phyloP scores from a whole-genome alignment of 2,113 vertebrate species.

The Helogale parvula region DNA sequence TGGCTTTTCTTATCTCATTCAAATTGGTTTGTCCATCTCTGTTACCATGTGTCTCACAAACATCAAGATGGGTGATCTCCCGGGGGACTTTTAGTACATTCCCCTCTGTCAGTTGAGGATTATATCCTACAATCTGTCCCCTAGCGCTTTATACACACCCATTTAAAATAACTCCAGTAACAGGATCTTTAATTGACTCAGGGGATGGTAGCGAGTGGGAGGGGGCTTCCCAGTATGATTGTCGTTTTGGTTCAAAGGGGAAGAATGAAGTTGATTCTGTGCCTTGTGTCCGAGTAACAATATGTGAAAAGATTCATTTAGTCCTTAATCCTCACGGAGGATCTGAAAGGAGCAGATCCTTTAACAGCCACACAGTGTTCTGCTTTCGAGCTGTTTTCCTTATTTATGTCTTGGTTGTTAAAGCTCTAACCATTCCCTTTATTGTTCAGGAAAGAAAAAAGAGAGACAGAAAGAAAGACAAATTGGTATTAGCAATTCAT shows the following conservation, averaged over 20 bases:
- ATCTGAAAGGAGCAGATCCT: conserved; percentile 73
- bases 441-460: conserved; percentile 60
- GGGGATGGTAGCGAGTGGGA: background rate
- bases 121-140: conserved; percentile 77
- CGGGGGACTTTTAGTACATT: conserved; percentile 62
- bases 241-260: conserved; percentile 80
- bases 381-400: conserved; percentile 75
- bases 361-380: conserved; percentile 74
- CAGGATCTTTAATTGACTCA: conserved; percentile 77
- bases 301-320: conserved; percentile 82
- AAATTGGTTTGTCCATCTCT: conserved; percentile 80
- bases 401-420: conserved; percentile 78
- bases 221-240: conserved; percentile 67
- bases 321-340: conserved; percentile 77
- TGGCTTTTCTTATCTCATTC: conserved; percentile 82
- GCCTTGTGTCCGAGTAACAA: conserved; percentile 81
- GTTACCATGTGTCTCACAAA: conserved; percentile 71
- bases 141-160: conserved; percentile 60
- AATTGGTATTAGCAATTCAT: conserved; percentile 75
- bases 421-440: conserved; percentile 69
- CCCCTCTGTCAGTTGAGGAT: conserved; percentile 75
- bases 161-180: conserved; percentile 83
- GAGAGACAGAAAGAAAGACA: conserved; percentile 59
- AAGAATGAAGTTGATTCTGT: conserved; percentile 79
- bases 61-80: conserved; percentile 76